Conservation (phyloP, 2,888 invertebrate genomes). For the Ischnura elegans region DNA sequence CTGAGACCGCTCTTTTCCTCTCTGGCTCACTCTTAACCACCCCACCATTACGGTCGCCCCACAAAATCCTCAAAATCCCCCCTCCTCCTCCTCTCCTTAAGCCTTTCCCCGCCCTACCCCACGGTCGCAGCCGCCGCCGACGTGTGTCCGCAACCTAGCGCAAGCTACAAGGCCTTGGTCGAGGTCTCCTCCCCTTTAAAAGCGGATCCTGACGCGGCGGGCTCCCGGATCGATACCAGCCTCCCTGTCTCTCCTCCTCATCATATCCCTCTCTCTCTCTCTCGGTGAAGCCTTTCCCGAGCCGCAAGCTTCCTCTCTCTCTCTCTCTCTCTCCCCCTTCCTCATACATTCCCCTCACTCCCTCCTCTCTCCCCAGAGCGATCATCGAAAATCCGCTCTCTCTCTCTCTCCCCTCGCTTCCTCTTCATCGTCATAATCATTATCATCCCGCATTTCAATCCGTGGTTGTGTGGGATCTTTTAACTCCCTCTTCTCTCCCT, state of each 20-base stretch:
- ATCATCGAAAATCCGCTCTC: not conserved
- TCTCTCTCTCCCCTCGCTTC: not conserved
- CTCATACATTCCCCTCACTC: not conserved
- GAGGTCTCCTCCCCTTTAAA: conserved; percentile 58
- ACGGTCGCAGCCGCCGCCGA: too few relatives aligned
- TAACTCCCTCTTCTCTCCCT: too few relatives aligned
- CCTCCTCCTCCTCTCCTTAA: not conserved
- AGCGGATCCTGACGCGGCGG: conserved; percentile 47
- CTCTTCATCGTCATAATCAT: too few relatives aligned
- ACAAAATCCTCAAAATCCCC: not conserved
- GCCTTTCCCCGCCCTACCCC: not conserved
- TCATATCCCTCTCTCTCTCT: not conserved
- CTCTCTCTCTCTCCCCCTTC: not conserved
- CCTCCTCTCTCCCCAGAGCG: not conserved
- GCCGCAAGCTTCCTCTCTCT: not conserved
- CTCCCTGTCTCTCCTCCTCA: not conserved
- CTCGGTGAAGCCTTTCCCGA: too few relatives aligned
- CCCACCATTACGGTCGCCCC: not conserved
- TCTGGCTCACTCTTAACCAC: not conserved
- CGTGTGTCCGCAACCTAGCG: conserved; percentile 50
- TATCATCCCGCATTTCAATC: too few relatives aligned
- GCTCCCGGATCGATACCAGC: conserved; percentile 56
- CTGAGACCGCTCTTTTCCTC: not conserved
- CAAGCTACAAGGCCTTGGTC: conserved; percentile 63
- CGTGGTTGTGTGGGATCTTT: too few relatives aligned